A percentile compares a stretch with the other conserved stretches of the same genome.
These are phyloP conservation scores for Cheumatopsyche charites DNA, from an alignment of 1,140 invertebrate species.

Conservation along the genomic window DNA sequence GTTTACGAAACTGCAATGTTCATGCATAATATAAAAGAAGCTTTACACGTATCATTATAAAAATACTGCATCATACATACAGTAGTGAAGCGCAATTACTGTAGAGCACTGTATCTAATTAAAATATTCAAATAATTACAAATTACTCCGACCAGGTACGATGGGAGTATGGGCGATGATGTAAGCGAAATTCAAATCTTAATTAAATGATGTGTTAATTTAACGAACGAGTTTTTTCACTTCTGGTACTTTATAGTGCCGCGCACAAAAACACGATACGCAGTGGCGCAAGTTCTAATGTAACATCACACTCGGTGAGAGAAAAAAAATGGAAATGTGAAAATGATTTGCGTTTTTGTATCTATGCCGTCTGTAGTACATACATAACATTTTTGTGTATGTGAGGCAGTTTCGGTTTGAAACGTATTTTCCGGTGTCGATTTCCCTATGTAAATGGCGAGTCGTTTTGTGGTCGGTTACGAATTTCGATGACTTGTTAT, in stretches of 20 bases:
- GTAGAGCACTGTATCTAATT: constrained; percentile 38
- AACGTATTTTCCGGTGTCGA: too few relatives aligned
- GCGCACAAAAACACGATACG: background rate
- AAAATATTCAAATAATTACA: constrained; percentile 49
- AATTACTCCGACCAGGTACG: constrained; percentile 36
- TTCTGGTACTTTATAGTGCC: background rate
- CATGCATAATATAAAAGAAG: too few relatives aligned
- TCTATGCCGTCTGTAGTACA: too few relatives aligned
- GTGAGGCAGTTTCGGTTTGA: too few relatives aligned
- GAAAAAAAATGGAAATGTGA: background rate
- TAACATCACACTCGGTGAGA: background rate
- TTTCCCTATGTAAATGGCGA: too few relatives aligned
- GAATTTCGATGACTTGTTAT: too few relatives aligned
- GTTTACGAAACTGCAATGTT: too few relatives aligned
- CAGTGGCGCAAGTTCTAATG: background rate
- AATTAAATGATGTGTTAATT: constrained; percentile 46
- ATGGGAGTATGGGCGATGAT: constrained; percentile 26
- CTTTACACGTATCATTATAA: too few relatives aligned
- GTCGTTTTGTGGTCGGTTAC: too few relatives aligned
- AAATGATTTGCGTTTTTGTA: too few relatives aligned
- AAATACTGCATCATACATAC: too few relatives aligned
- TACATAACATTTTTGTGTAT: too few relatives aligned
- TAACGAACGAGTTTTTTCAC: constrained; percentile 36
- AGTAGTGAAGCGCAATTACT: constrained; percentile 37
- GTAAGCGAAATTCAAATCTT: constrained; percentile 34